phyloP scores from a whole-genome alignment of 2,797 vertebrate genomes.

The Pseudochromis fuscus region DNA sequence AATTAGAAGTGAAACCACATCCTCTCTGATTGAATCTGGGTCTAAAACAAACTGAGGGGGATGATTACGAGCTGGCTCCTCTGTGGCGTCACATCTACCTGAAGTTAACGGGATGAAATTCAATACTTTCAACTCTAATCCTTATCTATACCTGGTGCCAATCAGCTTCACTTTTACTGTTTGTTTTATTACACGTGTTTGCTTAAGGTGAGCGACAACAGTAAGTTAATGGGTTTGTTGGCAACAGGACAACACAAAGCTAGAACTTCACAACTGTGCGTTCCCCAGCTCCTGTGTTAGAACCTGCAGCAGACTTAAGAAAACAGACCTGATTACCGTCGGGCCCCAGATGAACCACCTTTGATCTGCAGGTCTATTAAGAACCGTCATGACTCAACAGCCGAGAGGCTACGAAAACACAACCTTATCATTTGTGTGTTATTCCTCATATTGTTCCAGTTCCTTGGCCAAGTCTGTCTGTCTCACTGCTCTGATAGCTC shows the following conservation, averaged over 20 bases:
- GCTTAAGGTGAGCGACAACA: slow-evolving; percentile 18
- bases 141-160: slow-evolving; percentile 39
- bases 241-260: slow-evolving; percentile 25
- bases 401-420: slow-evolving; percentile 22
- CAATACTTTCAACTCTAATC: slow-evolving; percentile 35
- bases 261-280: slow-evolving; percentile 7
- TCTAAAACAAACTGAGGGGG: slow-evolving; percentile 75
- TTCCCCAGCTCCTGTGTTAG: slow-evolving; percentile 7
- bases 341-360: slow-evolving; percentile 17
- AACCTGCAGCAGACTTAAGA: slow-evolving; percentile 12
- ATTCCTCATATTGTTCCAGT: slow-evolving; percentile 43
- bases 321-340: slow-evolving; percentile 19
- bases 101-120: slow-evolving; percentile 40
- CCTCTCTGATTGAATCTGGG: slow-evolving; percentile 80
- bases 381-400: slow-evolving; percentile 45
- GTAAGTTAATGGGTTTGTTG: slow-evolving; percentile 41
- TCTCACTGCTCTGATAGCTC: slow-evolving; percentile 49
- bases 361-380: slow-evolving; percentile 37
- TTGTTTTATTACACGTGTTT: slow-evolving; percentile 42
- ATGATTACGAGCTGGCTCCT: slow-evolving; percentile 66
- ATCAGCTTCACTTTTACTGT: slow-evolving; percentile 33
- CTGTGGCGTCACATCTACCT: slow-evolving; percentile 25
- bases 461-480: slow-evolving; percentile 43
- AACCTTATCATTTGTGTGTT: slow-evolving; percentile 46
- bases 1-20: slow-evolving; percentile 81